phyloP scores from a whole-genome alignment of 1,140 invertebrate genomes.

The Drosophila persimilis region DNA sequence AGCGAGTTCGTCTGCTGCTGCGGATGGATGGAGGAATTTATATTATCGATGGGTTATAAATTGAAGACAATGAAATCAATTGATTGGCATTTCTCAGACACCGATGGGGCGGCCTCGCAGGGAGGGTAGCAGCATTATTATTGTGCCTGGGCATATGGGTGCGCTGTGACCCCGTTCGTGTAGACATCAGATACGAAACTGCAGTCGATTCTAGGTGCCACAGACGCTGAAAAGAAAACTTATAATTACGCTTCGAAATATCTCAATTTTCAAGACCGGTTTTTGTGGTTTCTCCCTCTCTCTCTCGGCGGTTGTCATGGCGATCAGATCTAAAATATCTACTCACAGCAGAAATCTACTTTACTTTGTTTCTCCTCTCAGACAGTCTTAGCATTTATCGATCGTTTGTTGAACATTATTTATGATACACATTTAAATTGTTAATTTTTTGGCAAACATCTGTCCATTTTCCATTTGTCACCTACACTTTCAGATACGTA shows the following conservation, averaged over 20 bases:
- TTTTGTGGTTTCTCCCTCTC: constrained; percentile 13
- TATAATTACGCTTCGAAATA: constrained; percentile 71
- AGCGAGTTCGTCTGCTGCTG: constrained; percentile 25
- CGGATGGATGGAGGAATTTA: constrained; percentile 62
- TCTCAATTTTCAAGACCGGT: constrained; percentile 75
- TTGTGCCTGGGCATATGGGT: constrained; percentile 25
- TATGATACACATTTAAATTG: constrained; percentile 37
- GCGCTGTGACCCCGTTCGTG: constrained; percentile 64
- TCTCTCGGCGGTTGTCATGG: neutral
- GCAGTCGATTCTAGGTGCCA: constrained; percentile 22
- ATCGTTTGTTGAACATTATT: constrained; percentile 26
- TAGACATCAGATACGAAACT: constrained; percentile 13
- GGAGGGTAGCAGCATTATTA: neutral
- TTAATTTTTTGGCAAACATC: constrained; percentile 42
- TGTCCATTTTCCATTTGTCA: constrained; percentile 62
- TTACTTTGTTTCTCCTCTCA: constrained; percentile 15
- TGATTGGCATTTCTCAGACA: constrained; percentile 71
- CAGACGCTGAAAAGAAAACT: constrained; percentile 29
- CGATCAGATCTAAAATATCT: constrained; percentile 5
- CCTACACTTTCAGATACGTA: constrained; percentile 55
- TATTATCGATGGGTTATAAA: constrained; percentile 80
- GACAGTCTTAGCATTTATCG: constrained; percentile 7
- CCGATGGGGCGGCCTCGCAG: constrained; percentile 13
- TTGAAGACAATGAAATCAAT: constrained; percentile 82
- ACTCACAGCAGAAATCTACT: constrained; percentile 33